Evolutionary conservation across 2,797 vertebrate genomes (phyloP), one percentile per base, ranked within the genome.

Genomic region (Tragelaphus oryx): DNA sequence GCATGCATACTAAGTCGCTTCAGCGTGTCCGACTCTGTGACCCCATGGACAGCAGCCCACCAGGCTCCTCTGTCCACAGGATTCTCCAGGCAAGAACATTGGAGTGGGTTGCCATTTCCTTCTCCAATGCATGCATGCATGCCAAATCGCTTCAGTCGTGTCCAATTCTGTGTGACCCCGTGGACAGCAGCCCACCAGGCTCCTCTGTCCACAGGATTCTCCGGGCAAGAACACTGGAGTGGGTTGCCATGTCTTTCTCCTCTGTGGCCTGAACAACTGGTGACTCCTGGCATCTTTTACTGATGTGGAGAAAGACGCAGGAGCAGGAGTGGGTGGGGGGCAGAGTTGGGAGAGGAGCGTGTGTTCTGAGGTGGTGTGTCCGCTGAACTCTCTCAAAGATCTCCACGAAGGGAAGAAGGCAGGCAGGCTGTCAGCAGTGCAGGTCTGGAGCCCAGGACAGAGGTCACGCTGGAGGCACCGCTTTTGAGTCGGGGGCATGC

Each of bases 11-110:
- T 11, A 20, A 37, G 18, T 37, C n/a, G 0, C 62, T 20, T 68
- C n/a, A 11, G n/a, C 9, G 1, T 68, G 17, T 6, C 62, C 1
- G 0, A 20, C 17, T 18, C 8, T 0, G 4, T 0, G 4, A 68
- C n/a, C n/a, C n/a, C 62, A 5, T 20, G 11, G n/a, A 20, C 1
- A 9, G n/a, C 62, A 68, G 18, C 62, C 62, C n/a, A 68, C 18
- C 17, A 68, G 62, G 62, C 62, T 68, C 62, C 9, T 5, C 62
- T 8, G 0, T 37, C 62, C 62, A 18, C 37, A n/a, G n/a, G 18
- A 6, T 37, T 68, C 62, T 68, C n/a, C 62, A 20, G 62, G 62
- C n/a, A 20, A 20, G 62, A 65, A 33, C n/a, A 1, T 8, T 65
- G 1, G 62, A 68, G 17, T 17, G 18, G n/a, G n/a, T 37, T 68